Evolutionary conservation across 2,113 vertebrate genomes (phyloP), one percentile per base, ranked within the genome.

Genomic region (Oostethus manadensis): DNA sequence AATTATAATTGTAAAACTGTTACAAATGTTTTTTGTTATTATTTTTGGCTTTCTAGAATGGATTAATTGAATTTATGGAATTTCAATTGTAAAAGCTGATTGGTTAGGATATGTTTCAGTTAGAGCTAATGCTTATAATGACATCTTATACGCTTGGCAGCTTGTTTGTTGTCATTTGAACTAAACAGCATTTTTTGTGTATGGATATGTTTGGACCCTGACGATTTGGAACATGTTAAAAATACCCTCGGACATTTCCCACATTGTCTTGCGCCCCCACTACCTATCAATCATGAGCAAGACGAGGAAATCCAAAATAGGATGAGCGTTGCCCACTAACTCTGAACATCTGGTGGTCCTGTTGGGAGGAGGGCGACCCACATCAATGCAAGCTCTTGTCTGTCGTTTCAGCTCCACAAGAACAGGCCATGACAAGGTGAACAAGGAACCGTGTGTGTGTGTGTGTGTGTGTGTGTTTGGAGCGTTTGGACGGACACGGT

Each of bases 381-480:
- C 14, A 70, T 88, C 81, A 89, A 84, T 86, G 85, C 77, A 64
- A 70, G 66, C 66, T 73, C 79, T 89, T 86, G 84, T 89, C 59
- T 64, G 42, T 38, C 40, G 73, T 77, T 79, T 85, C 78, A 80
- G 46, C 74, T 64, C 70, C 60, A 67, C 21, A 57, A 73, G 63
- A 78, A 33, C 71, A 10, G 63, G 60, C 60, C 55, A 20, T 70
- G 57, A 35, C 61, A 50, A 76, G 80, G 77, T 73, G 74, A 82
- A 84, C 81, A 85, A 80, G 70, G 72, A 84, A 78, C 43, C 51
- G 11, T 74, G 65, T 81, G 78, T 84, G 73, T 64, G 65, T 51
- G 40, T 55, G 45, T 20, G 58, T 16, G 54, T 56, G 29, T 74
- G 65, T 81, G 77, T 84, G 73, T 64, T 63, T 49, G 33, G 55